A percentile compares a stretch with the other conserved stretches of the same genome.
Conservation (phyloP, 2,888 invertebrate genomes). For the Fragum fragum region DNA sequence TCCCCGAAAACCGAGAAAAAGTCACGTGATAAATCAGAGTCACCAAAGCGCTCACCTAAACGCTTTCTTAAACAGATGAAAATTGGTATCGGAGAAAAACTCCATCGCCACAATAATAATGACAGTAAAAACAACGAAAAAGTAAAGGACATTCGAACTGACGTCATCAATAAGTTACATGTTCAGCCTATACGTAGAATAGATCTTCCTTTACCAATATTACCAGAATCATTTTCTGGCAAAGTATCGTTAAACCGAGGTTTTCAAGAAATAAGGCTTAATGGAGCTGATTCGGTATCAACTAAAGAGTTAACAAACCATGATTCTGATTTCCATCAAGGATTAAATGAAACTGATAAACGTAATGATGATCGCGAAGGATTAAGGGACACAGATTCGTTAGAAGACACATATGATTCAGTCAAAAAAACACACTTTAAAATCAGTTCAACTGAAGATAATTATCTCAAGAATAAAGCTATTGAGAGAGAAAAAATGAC, state of each 20-base stretch:
- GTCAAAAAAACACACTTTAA: constrained; percentile 35
- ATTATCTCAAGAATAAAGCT: constrained; percentile 55
- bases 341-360: background rate
- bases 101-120: background rate
- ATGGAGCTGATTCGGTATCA: background rate
- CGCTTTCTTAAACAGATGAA: constrained; percentile 5
- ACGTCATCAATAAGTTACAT: background rate
- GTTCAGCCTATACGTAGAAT: background rate
- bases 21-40: background rate
- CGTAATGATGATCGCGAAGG: background rate
- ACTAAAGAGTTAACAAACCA: background rate
- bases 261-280: background rate
- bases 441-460: constrained; percentile 62
- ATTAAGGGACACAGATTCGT: background rate
- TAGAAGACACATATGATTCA: constrained; percentile 3
- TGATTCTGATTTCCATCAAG: background rate
- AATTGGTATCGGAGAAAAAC: constrained; percentile 1
- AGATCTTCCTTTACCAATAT: background rate
- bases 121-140: background rate
- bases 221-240: background rate
- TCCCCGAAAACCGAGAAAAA: background rate
- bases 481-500: background rate
- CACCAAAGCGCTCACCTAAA: constrained; percentile 10
- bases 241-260: background rate
- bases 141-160: background rate